Evolutionary conservation across 2,888 invertebrate species (phyloP), one percentile per base, ranked within the genome.

Genomic region (Drymonia ruficornis): DNA sequence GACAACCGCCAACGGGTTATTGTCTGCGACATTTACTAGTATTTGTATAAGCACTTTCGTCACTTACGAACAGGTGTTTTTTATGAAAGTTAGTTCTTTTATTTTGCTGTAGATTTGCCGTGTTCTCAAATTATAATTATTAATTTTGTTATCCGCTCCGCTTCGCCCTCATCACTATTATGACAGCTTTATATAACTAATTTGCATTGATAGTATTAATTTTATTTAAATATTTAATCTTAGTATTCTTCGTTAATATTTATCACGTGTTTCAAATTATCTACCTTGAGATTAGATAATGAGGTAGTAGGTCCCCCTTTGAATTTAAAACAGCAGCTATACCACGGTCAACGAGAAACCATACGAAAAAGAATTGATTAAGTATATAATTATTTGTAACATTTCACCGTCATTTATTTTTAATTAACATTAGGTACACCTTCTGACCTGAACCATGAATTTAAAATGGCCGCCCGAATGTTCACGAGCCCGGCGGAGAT

Each of bases 1-100:
- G 55, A 52, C 43, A 49, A 15, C 50, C 61, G 59, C 66, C 61
- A 64, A 66, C 55, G 42, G 51, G 45, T 52, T 53, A 56, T 58
- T 48, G 52, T 56, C 53, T 42, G 19, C 19, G 43, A 16, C 40
- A 40, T 16, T 40, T 40, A 40, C 11, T 16, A 16, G 16, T 40
- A 16, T 16, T 16, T 16, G 7, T 40, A 40, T 40, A 40, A 16
- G 16, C 5, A 36, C 13, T n/a, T 36, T 3, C 11, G 36, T n/a
- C 1, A n/a, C 3, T 36, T 11, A 36, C n/a, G 36, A 36, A 36
- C 36, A 36, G 13, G n/a, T 36, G n/a, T 13, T n/a, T n/a, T 36
- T 11, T 36, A n/a, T 31, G 0, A 3, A 6, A 9, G 6, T 31
- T 11, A 31, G n/a, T 34, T 34, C 11, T 36, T 8, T 6, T 36